These are phyloP conservation scores for Proisotoma minuta DNA, from an alignment of 2,888 invertebrate genomes.

Conservation along the genomic window DNA sequence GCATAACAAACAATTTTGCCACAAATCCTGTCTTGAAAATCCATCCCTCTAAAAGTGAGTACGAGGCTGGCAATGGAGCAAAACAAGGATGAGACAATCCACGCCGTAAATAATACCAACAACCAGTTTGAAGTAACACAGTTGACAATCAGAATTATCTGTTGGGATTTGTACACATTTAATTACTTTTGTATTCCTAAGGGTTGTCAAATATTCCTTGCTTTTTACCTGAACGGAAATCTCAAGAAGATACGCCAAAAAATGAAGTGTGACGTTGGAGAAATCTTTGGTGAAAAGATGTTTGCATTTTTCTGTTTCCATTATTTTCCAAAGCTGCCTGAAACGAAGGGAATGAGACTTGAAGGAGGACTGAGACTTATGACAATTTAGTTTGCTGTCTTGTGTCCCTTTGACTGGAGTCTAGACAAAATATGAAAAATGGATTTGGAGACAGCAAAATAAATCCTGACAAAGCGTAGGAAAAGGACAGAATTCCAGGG, in stretches of 20 bases:
- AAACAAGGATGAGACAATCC: conserved; percentile 40
- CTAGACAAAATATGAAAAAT: not conserved
- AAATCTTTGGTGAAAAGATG: conserved; percentile 20
- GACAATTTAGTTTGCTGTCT: not conserved
- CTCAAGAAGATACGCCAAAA: conserved; percentile 47
- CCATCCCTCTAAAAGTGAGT: conserved; percentile 47
- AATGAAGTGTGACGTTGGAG: conserved; percentile 41
- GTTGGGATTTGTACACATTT: conserved; percentile 1
- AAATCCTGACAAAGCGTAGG: not conserved
- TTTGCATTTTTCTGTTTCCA: not conserved
- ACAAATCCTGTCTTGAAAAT: conserved; percentile 47
- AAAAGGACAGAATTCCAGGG: not conserved
- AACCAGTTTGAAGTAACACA: conserved; percentile 38
- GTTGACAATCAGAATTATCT: conserved; percentile 42
- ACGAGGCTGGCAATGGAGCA: conserved; percentile 47
- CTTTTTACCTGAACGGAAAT: conserved; percentile 43
- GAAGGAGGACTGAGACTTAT: too few relatives aligned
- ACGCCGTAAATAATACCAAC: conserved; percentile 40
- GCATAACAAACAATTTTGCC: conserved; percentile 48
- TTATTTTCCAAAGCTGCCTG: too few relatives aligned
- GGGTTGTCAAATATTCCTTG: not conserved
- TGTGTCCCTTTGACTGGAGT: not conserved
- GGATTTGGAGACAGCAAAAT: not conserved
- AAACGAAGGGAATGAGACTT: too few relatives aligned
- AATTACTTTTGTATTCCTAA: not conserved